Evolutionary conservation across 2,113 vertebrate genomes (phyloP), one percentile per base, ranked within the genome.

Genomic region (Cnemophilus loriae): DNA sequence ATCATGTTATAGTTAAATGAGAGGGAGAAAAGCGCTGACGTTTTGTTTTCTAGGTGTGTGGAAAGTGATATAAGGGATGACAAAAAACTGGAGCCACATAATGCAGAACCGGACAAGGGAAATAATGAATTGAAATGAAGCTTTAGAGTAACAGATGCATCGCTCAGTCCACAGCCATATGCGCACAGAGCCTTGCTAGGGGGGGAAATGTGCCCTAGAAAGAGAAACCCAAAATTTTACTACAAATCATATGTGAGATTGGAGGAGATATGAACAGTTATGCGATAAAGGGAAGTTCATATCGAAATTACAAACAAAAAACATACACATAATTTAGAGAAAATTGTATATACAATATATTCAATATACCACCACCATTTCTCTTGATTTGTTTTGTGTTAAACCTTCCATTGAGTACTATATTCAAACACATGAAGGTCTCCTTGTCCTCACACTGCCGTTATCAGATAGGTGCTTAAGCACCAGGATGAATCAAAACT

Each of bases 291-390:
- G 16, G 53, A 90, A 82, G 15, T n/a, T 44, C 28, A 53, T 56
- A 23, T 3, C 65, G 75, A 87, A 95, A 73, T 55, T 11, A 47
- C 37, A 87, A 84, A 46, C 30, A 84, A 32, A 81, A 75, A 55
- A 50, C 4, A 3, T 10, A 3, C 5, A 24, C 17, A 9, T n/a
- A 39, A 52, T 32, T 32, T 19, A 32, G 4, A 79, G 49, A 80
- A 83, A 60, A 73, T 23, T 0, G 0, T 56, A 6, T 41, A 10
- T n/a, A n/a, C 22, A n/a, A 57, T 33, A 44, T 22, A 65, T 42
- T 61, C 30, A 44, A 18, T 28, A 46, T 19, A 57, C 6, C 37
- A 73, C 3, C 13, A 61, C 6, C 7, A 17, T 69, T 75, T 60
- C 23, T 85, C 11, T 35, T 57, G 15, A 11, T 33, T 39, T 4